A percentile compares a stretch with the other conserved stretches of the same genome.
phyloP scores from a whole-genome alignment of 2,113 vertebrate genomes.

The Rutilus rutilus region DNA sequence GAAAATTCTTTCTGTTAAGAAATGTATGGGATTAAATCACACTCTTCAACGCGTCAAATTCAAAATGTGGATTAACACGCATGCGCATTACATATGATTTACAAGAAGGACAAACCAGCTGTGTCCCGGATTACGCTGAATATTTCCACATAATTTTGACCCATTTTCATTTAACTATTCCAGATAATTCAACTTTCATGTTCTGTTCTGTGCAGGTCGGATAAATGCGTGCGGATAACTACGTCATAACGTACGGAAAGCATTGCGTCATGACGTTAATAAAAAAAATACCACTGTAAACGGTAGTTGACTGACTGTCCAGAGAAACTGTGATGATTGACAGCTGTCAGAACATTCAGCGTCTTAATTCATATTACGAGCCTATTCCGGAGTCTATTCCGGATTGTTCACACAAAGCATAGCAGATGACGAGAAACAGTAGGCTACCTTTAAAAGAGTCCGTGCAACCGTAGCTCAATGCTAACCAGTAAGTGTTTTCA shows the following conservation, averaged over 20 bases:
- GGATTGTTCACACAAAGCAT: not conserved
- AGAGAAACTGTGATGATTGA: slow-evolving; percentile 6
- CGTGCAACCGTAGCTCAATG: slow-evolving; percentile 13
- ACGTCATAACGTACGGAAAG: not conserved
- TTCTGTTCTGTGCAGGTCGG: not conserved
- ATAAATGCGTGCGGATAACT: not conserved
- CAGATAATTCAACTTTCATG: not conserved
- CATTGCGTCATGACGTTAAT: not conserved
- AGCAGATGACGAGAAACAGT: not conserved
- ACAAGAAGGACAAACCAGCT: not conserved
- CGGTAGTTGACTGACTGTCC: not conserved
- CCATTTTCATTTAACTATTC: not conserved
- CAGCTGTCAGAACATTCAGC: not conserved
- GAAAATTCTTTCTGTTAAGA: not conserved
- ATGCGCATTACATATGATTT: not conserved
- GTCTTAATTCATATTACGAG: not conserved
- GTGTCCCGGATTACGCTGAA: not conserved
- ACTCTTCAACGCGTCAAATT: not conserved
- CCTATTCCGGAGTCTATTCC: not conserved
- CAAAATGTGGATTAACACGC: not conserved
- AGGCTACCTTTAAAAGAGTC: not conserved
- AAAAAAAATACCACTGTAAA: not conserved
- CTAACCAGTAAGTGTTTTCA: slow-evolving; percentile 29
- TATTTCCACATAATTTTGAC: not conserved
- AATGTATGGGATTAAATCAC: not conserved